phyloP scores from a whole-genome alignment of 1,140 invertebrate species.

The Drosophila rhopaloa region DNA sequence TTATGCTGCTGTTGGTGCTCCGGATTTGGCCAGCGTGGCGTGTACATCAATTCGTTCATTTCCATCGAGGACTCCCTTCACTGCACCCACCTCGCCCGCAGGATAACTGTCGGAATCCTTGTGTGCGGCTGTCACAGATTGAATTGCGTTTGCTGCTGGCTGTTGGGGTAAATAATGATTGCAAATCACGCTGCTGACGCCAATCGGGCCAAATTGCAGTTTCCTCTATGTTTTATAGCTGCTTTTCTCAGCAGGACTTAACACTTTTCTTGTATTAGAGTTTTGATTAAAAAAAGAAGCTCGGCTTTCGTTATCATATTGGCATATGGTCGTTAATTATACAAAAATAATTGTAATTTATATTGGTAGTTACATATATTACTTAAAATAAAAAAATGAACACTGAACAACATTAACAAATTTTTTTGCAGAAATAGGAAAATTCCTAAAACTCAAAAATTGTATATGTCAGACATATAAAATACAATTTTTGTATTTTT shows the following conservation, averaged over 20 bases:
- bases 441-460: too few species aligned
- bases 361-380: too few species aligned
- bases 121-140: slow-evolving; percentile 68
- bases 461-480: too few species aligned
- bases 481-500: too few species aligned
- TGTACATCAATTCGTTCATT: slow-evolving; percentile 66
- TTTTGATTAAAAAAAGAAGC: slow-evolving; percentile 6
- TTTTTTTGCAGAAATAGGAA: too few species aligned
- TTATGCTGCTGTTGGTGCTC: slow-evolving; percentile 19
- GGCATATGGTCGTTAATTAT: background rate
- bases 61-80: slow-evolving; percentile 4
- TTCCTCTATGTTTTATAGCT: slow-evolving; percentile 51
- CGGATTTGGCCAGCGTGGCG: slow-evolving; percentile 44
- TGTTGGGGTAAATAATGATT: slow-evolving; percentile 65
- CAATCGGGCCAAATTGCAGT: slow-evolving; percentile 52
- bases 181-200: slow-evolving; percentile 57
- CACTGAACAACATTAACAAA: too few species aligned
- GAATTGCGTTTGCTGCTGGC: slow-evolving; percentile 54
- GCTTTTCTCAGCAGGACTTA: slow-evolving; percentile 13
- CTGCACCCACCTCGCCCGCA: background rate
- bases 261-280: slow-evolving; percentile 1
- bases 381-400: too few species aligned
- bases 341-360: too few species aligned
- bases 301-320: background rate
- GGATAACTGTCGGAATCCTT: slow-evolving; percentile 60